A percentile compares a stretch with the other conserved stretches of the same genome.
Conservation (phyloP, 2,888 invertebrate genomes). For the Coelinius sp. region DNA sequence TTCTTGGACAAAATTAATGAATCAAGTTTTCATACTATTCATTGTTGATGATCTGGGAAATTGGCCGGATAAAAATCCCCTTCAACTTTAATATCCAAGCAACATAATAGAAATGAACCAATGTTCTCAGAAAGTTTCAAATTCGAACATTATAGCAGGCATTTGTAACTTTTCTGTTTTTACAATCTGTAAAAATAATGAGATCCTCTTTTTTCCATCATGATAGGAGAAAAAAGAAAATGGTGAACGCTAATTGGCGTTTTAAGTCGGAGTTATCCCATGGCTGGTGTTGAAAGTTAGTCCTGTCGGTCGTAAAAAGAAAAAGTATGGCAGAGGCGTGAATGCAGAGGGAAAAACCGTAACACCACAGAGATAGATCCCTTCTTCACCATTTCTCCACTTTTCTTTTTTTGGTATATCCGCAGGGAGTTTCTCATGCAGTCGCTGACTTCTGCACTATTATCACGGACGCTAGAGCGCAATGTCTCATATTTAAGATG, state of each 20-base stretch:
- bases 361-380: constrained; percentile 19
- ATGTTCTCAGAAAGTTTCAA: not conserved
- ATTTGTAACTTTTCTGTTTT: not conserved
- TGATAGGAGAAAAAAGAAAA: constrained; percentile 4
- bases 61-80: not conserved
- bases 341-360: constrained; percentile 3
- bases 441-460: not conserved
- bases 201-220: not conserved
- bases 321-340: constrained; percentile 11
- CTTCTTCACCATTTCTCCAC: not conserved
- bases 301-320: constrained; percentile 1
- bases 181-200: constrained; percentile 7
- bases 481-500: not conserved
- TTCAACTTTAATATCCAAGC: constrained; percentile 5
- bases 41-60: constrained; percentile 7
- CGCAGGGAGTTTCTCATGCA: constrained; percentile 10
- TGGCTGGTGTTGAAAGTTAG: constrained; percentile 31
- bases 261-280: constrained; percentile 30
- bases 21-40: not conserved
- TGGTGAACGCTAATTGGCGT: constrained; percentile 33
- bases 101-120: not conserved
- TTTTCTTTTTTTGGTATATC: not conserved
- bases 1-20: not conserved
- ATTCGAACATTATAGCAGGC: not conserved
- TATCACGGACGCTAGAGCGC: not conserved